Base-by-base conservation (phyloP, 2,113 vertebrate species). In the Hydrolagus affinis region DNA sequence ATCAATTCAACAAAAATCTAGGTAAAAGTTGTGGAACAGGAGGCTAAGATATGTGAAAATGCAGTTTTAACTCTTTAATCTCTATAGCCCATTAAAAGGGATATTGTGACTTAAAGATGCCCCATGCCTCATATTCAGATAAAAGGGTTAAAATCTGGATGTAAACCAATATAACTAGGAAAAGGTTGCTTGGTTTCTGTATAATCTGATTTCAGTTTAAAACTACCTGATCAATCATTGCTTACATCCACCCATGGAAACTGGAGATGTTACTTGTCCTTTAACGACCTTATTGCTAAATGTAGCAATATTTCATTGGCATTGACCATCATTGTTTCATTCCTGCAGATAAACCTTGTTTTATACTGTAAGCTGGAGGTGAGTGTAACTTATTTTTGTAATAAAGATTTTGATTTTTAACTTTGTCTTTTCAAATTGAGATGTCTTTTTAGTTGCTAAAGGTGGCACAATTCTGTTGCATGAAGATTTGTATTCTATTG, bases 361-460 rank as follows among this genome's bases (percentile, higher is more conserved):
- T 99, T 97, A 96, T 98, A 97, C 94, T 96, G 95, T 96, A 96
- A 97, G 96, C 98, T 98, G 97, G 94, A 98, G 97, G 97, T 96
- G 97, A 98, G 98, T 99, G 97, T 99, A 99, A 98, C 97, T 98
- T 99, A 99, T 99, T 99, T 99, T 99, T 99, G 97, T 99, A 99
- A 98, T 99, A 99, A 99, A 98, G 96, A 96, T 98, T 98, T 98
- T 98, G 96, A 98, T 98, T 94, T 94, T 90, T 94, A 93, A 93
- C 87, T 88, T 90, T 92, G 93, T 92, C 90, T 89, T 85, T 92
- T 23, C n/a, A 71, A 70, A 72, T 85, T 17, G 69, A 85, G 69
- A 56, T 71, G 69, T 85, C 70, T 32, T 71, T 28, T 85, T 23
- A 44, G 44, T 69, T 83, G 77, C 59, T 59, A 62, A 68, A 19